Percentiles rank a stretch among this genome's conserved stretches.
Conservation (phyloP, 2,797 vertebrate genomes). For the Acanthurus leucopareius region DNA sequence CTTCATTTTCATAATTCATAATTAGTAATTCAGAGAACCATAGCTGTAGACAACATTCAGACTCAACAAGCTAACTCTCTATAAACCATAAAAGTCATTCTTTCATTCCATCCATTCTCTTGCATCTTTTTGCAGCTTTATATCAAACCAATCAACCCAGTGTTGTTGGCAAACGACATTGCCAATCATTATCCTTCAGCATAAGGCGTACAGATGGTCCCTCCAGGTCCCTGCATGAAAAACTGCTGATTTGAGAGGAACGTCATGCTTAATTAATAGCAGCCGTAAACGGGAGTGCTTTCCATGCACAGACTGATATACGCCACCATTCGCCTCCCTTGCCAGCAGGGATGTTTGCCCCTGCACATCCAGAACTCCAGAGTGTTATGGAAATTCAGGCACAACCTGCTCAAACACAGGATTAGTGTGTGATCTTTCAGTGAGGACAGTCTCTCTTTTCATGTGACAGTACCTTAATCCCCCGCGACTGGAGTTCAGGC, state of each 20-base stretch:
- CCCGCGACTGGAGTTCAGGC: constrained; percentile 57
- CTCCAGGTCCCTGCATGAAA: constrained; percentile 76
- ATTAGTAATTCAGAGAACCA: not conserved
- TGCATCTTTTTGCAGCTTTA: constrained; percentile 29
- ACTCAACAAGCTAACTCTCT: constrained; percentile 11
- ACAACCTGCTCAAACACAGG: constrained; percentile 79
- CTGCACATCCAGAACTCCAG: constrained; percentile 57
- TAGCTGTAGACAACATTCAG: constrained; percentile 16
- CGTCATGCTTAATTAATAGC: constrained; percentile 87
- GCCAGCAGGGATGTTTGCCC: constrained; percentile 72
- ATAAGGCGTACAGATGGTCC: constrained; percentile 82
- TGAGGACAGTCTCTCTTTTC: constrained; percentile 72
- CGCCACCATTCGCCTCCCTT: constrained; percentile 71
- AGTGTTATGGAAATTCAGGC: constrained; percentile 72
- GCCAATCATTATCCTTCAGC: constrained; percentile 80
- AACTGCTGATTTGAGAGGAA: constrained; percentile 87
- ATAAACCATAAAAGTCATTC: constrained; percentile 7
- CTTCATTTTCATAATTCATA: not conserved
- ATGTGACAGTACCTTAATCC: constrained; percentile 80
- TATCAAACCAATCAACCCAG: constrained; percentile 57
- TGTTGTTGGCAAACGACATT: constrained; percentile 77
- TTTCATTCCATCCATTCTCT: constrained; percentile 20
- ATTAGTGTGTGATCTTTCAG: constrained; percentile 79
- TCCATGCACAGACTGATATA: constrained; percentile 74
- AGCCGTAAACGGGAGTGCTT: constrained; percentile 75